Conservation (phyloP, 2,113 vertebrate species). For the Damaliscus lunatus region DNA sequence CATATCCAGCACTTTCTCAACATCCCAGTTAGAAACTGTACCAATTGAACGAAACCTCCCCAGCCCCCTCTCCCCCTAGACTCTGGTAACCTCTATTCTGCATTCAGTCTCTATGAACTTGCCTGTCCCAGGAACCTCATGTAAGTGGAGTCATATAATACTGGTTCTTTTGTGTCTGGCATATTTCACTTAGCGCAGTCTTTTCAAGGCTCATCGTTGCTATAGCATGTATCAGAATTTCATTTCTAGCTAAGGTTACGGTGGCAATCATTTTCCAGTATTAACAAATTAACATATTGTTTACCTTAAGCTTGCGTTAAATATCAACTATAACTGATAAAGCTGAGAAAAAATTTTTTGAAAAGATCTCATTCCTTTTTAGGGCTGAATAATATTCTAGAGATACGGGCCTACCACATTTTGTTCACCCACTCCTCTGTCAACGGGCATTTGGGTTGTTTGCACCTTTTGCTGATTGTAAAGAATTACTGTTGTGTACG, state of each 20-base stretch:
- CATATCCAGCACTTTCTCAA: not conserved
- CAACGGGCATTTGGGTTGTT: not conserved
- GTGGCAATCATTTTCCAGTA: not conserved
- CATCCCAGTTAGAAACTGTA: not conserved
- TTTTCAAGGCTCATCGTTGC: not conserved
- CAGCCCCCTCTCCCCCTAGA: accelerated
- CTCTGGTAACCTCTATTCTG: not conserved
- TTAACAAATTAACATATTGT: not conserved
- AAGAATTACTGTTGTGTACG: not conserved
- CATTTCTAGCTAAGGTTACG: too few species aligned
- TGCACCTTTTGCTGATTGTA: not conserved
- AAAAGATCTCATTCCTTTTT: not conserved
- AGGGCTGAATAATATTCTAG: not conserved
- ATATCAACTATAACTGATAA: not conserved
- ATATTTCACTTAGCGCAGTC: not conserved
- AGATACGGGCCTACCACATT: not conserved
- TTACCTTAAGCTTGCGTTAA: not conserved
- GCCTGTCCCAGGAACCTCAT: too few species aligned
- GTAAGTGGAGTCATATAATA: not conserved
- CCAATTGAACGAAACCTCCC: not conserved
- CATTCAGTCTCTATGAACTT: not conserved
- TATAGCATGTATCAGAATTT: too few species aligned
- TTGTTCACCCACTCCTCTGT: not conserved
- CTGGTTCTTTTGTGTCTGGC: not conserved
- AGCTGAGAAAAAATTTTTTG: not conserved